These are phyloP conservation scores for Heliconius melpomene DNA, from an alignment of 1,140 invertebrate genomes.

Conservation along the genomic window DNA sequence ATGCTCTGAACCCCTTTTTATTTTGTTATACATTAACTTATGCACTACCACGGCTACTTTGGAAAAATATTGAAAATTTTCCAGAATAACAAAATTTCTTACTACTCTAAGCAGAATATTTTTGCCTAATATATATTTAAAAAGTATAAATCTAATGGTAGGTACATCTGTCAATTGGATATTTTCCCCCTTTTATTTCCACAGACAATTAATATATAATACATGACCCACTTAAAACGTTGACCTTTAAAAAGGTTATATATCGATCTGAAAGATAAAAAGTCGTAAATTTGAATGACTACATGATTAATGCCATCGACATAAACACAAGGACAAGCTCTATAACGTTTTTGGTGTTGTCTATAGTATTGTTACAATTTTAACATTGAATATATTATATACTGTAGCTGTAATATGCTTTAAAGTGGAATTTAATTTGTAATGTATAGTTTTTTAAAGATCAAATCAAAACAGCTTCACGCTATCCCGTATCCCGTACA, in stretches of 20 bases:
- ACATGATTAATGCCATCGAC: conserved; percentile 15
- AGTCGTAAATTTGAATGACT: conserved; percentile 18
- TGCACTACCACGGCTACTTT: not conserved
- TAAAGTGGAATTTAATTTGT: too few relatives aligned
- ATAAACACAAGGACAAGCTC: not conserved
- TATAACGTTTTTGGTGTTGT: not conserved
- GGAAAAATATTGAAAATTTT: conserved; percentile 8
- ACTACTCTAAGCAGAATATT: not conserved
- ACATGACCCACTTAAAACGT: conserved; percentile 12
- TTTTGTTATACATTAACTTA: not conserved
- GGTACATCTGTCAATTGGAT: not conserved
- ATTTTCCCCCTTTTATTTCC: not conserved
- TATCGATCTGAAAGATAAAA: conserved; percentile 19
- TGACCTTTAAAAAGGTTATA: conserved; percentile 24
- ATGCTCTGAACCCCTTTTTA: not conserved
- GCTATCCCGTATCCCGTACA: too few relatives aligned
- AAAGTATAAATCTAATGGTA: not conserved
- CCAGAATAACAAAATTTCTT: conserved; percentile 10
- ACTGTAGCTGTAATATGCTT: not conserved
- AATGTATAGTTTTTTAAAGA: too few relatives aligned
- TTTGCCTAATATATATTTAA: not conserved
- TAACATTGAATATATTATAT: not conserved
- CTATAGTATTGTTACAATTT: not conserved
- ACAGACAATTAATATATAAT: not conserved
- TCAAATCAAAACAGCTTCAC: too few relatives aligned